Conservation (phyloP, 1,140 invertebrate genomes). For the Eurytemora carolleeae region DNA sequence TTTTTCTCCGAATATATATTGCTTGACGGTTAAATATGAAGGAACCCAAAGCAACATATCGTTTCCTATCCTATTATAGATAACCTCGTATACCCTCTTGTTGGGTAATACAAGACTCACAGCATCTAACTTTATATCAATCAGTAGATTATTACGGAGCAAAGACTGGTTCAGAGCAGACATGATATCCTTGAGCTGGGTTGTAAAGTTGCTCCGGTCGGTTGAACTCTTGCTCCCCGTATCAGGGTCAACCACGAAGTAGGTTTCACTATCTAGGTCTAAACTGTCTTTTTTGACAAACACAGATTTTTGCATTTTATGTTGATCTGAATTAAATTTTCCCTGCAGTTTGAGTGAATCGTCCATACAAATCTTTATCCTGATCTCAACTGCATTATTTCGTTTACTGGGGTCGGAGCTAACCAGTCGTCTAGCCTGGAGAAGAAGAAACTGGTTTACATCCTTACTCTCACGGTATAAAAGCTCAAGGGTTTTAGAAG, state of each 20-base stretch:
- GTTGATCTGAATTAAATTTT: not conserved
- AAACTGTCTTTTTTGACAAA: not conserved
- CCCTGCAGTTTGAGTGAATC: not conserved
- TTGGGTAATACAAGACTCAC: slow-evolving; percentile 1
- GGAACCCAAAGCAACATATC: slow-evolving; percentile 13
- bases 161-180: not conserved
- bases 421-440: not conserved
- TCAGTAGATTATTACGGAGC: slow-evolving; percentile 2
- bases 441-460: not conserved
- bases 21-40: slow-evolving; percentile 1
- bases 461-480: not conserved
- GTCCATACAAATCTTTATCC: not conserved
- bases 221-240: not conserved
- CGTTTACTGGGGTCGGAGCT: not conserved
- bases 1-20: not conserved
- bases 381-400: not conserved
- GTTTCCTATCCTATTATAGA: slow-evolving; percentile 12
- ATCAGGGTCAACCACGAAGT: not conserved
- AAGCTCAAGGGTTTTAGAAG: not conserved
- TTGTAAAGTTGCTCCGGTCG: not conserved
- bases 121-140: slow-evolving; percentile 5
- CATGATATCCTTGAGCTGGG: not conserved
- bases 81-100: slow-evolving; percentile 10
- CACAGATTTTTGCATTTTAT: not conserved
- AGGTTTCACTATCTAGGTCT: not conserved